These are phyloP conservation scores for Chloroclysta siterata DNA, from an alignment of 2,888 invertebrate genomes.

Conservation along the genomic window DNA sequence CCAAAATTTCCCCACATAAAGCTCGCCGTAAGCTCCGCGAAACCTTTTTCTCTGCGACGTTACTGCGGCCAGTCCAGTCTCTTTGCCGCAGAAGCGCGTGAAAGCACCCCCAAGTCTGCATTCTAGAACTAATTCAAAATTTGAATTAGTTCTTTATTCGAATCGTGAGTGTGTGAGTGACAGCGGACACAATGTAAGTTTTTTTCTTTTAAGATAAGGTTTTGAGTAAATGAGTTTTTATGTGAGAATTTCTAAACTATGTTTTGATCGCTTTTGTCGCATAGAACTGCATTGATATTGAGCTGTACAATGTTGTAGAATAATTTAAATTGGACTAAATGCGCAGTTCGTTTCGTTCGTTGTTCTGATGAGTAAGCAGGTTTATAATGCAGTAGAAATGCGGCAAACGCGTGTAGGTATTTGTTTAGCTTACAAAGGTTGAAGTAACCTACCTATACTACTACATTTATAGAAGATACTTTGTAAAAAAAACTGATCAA, in stretches of 20 bases:
- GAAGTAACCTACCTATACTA: background rate
- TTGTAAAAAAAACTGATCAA: too few relatives aligned
- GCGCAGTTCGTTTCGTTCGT: conserved; percentile 12
- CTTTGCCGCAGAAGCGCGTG: conserved; percentile 72
- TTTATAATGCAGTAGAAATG: conserved; percentile 28
- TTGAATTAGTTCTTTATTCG: conserved; percentile 26
- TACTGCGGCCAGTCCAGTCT: conserved; percentile 77
- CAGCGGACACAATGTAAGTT: conserved; percentile 32
- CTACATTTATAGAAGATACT: too few relatives aligned
- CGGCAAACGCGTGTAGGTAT: conserved; percentile 19
- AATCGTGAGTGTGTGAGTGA: conserved; percentile 22
- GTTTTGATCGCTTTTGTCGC: conserved; percentile 18
- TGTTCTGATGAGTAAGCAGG: conserved; percentile 7
- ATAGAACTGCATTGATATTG: conserved; percentile 24
- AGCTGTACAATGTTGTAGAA: conserved; percentile 11
- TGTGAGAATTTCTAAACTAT: background rate
- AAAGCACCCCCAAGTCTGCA: conserved; percentile 55
- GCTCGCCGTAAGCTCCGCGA: conserved; percentile 44
- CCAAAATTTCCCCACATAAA: conserved; percentile 39
- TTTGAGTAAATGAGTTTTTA: background rate
- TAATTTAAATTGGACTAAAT: conserved; percentile 8
- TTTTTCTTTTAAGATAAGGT: conserved; percentile 1
- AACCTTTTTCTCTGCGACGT: conserved; percentile 62
- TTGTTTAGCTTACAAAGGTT: conserved; percentile 9
- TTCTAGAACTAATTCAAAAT: conserved; percentile 43